phyloP scores from a whole-genome alignment of 2,888 invertebrate species.

The Philonicus albiceps region DNA sequence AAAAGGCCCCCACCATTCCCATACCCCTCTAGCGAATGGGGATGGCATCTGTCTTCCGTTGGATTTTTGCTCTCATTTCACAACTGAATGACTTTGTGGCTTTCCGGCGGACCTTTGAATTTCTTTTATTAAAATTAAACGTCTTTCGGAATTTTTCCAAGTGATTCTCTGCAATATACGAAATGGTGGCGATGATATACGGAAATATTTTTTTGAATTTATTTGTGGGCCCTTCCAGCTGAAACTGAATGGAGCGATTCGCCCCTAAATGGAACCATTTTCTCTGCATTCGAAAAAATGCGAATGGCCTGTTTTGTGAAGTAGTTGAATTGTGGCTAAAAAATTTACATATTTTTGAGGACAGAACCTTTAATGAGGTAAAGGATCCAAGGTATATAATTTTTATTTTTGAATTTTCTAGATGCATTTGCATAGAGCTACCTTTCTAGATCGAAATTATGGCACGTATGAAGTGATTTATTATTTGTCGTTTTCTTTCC shows the following conservation, averaged over 20 bases:
- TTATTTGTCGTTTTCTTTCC: no score
- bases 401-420: no score
- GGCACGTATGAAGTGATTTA: no score
- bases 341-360: not conserved
- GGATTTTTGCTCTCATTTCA: conserved; percentile 32
- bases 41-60: conserved; percentile 27
- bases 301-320: not conserved
- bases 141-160: not conserved
- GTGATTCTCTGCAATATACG: not conserved
- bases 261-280: not conserved
- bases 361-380: not conserved
- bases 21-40: not conserved
- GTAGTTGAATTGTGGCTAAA: not conserved
- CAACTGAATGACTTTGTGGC: conserved; percentile 32
- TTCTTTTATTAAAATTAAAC: conserved; percentile 32
- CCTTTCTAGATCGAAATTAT: no score
- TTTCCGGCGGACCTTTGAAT: conserved; percentile 10
- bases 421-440: no score
- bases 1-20: not conserved
- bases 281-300: not conserved
- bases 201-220: not conserved
- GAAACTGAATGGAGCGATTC: not conserved
- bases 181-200: not conserved
- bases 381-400: no score
- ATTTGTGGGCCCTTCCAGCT: not conserved